Percentiles rank a stretch among this genome's conserved stretches.
Evolutionary conservation across 2,888 invertebrate genomes (phyloP).

Genomic region (Acanthosoma haemorrhoidale): DNA sequence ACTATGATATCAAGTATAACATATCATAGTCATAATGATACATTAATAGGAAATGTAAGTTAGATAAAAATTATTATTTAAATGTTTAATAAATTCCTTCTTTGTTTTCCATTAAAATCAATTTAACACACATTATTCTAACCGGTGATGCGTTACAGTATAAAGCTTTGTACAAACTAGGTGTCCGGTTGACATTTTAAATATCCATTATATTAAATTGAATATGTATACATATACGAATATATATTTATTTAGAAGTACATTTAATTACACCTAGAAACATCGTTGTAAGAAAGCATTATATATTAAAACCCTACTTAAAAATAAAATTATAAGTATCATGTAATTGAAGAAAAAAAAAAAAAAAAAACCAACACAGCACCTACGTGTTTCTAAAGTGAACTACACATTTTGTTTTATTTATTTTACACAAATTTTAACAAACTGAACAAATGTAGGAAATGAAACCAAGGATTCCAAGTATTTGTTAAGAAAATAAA

Average conservation of each 20-base stretch:
- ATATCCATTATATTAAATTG: no score
- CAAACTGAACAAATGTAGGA: no score
- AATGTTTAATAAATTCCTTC: not conserved
- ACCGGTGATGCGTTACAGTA: not conserved
- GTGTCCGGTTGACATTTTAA: not conserved
- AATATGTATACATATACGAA: not conserved
- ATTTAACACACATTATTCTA: not conserved
- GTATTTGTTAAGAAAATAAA: no score
- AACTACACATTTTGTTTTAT: no score
- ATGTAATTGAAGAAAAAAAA: not conserved
- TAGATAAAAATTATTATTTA: not conserved
- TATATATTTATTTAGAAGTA: not conserved
- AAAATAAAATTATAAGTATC: not conserved
- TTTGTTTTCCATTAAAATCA: not conserved
- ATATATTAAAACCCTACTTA: not conserved
- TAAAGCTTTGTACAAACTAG: conserved; percentile 15
- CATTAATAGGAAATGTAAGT: not conserved
- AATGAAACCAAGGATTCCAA: no score
- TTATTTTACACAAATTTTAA: no score
- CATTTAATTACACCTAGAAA: conserved; percentile 11
- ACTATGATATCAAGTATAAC: conserved; percentile 4
- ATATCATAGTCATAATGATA: not conserved
- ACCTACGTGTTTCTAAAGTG: no score
- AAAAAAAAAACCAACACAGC: not conserved
- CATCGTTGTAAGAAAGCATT: conserved; percentile 15